Conservation (phyloP, 1,140 invertebrate genomes). For the Pseudoatta argentina region DNA sequence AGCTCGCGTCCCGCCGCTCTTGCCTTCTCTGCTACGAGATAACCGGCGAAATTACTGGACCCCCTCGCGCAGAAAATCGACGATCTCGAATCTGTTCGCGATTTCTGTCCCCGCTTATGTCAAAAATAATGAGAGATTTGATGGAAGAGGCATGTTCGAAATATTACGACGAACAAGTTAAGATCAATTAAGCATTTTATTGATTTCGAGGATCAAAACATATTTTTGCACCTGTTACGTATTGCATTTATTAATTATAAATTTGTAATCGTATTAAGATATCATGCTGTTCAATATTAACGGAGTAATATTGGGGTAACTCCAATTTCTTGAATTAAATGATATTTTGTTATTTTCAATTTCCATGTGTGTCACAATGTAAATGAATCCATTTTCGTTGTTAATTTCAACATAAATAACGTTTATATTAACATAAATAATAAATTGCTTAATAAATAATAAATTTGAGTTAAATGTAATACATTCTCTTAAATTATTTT, state of each 20-base stretch:
- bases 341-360: too few relatives aligned
- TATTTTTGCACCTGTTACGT: not conserved
- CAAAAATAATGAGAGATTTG: conserved; percentile 6
- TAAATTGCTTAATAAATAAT: too few relatives aligned
- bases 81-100: conserved; percentile 62
- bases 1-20: conserved; percentile 68
- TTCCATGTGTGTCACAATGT: too few relatives aligned
- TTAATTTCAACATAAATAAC: too few relatives aligned
- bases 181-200: not conserved
- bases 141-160: not conserved
- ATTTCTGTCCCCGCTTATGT: conserved; percentile 15
- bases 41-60: conserved; percentile 61
- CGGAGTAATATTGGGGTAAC: too few relatives aligned
- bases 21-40: not conserved
- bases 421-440: too few relatives aligned
- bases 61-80: conserved; percentile 66
- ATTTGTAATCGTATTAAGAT: not conserved
- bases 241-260: not conserved
- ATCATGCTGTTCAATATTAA: too few relatives aligned
- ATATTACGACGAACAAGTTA: too few relatives aligned
- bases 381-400: too few relatives aligned
- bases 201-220: not conserved
- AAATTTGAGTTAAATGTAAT: too few relatives aligned
- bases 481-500: too few relatives aligned
- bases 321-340: too few relatives aligned